Evolutionary conservation across 2,113 vertebrate genomes (phyloP).

Genomic region (Acanthochromis polyacanthus): DNA sequence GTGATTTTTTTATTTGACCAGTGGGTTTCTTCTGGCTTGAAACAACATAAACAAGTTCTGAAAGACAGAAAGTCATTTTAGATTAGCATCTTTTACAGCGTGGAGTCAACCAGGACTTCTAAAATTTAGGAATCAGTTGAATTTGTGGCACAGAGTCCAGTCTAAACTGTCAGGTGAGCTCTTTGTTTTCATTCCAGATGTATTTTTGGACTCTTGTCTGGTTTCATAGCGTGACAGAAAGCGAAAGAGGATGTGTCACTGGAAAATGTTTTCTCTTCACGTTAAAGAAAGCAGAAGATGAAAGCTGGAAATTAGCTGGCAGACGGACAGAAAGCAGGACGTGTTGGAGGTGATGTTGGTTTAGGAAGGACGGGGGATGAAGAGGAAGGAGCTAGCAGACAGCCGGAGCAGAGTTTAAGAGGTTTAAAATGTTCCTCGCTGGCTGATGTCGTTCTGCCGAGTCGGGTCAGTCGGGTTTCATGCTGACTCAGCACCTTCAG

Average conservation of each 20-base stretch:
- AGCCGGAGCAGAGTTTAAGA: conserved; percentile 11
- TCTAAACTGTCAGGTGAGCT: neutral
- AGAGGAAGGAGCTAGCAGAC: conserved; percentile 4
- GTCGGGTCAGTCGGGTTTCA: conserved; percentile 11
- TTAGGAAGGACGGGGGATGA: neutral
- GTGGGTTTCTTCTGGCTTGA: too few relatives aligned
- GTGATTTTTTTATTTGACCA: too few relatives aligned
- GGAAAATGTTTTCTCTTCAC: conserved; percentile 48
- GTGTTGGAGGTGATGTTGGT: conserved; percentile 40
- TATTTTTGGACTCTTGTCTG: conserved; percentile 40
- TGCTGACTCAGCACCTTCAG: conserved; percentile 62
- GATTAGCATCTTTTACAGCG: too few relatives aligned
- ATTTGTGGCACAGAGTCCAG: neutral
- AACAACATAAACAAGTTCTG: too few relatives aligned
- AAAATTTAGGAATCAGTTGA: too few relatives aligned
- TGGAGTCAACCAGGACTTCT: too few relatives aligned
- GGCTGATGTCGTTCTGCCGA: conserved; percentile 23
- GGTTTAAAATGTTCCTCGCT: neutral
- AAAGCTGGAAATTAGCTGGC: conserved; percentile 53
- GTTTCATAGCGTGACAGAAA: conserved; percentile 46
- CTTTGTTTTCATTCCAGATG: neutral
- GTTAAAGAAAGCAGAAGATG: conserved; percentile 67
- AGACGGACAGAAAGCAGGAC: neutral
- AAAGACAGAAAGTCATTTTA: too few relatives aligned
- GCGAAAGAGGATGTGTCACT: conserved; percentile 72